A percentile compares a stretch with the other conserved stretches of the same genome.
phyloP scores from a whole-genome alignment of 1,140 invertebrate species.

The Drosophila bocqueti region DNA sequence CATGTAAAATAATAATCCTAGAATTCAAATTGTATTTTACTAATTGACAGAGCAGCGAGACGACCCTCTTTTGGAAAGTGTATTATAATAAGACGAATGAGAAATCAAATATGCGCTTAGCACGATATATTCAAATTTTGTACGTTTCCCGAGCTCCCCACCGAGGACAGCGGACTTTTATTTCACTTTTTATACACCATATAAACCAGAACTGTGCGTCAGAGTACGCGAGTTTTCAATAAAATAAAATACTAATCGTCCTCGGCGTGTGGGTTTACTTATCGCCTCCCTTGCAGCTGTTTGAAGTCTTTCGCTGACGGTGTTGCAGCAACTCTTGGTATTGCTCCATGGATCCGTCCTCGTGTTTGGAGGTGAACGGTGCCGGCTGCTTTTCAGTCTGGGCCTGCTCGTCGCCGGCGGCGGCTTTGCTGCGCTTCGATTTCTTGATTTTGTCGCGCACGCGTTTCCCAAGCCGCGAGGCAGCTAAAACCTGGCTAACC shows the following conservation, averaged over 20 bases:
- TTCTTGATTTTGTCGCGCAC: constrained; percentile 87
- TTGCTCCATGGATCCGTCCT: constrained; percentile 83
- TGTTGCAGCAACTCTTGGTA: constrained; percentile 79
- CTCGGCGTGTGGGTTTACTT: constrained; percentile 35
- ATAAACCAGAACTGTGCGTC: constrained; percentile 39
- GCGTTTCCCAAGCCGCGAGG: constrained; percentile 86
- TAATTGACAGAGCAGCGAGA: not conserved
- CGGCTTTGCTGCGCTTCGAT: constrained; percentile 83
- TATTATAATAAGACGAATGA: constrained; percentile 32
- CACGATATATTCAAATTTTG: constrained; percentile 84
- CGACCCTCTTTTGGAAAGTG: constrained; percentile 1
- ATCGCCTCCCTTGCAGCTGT: constrained; percentile 60
- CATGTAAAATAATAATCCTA: not conserved
- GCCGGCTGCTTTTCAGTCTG: constrained; percentile 24
- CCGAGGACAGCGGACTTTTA: constrained; percentile 37
- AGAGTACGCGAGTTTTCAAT: constrained; percentile 63
- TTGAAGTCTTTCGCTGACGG: constrained; percentile 73
- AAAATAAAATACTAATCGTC: constrained; percentile 35
- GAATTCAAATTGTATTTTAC: not conserved
- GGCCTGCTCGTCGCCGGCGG: constrained; percentile 28
- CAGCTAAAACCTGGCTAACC: constrained; percentile 86
- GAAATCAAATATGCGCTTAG: constrained; percentile 81
- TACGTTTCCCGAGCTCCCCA: constrained; percentile 32
- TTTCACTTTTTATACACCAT: constrained; percentile 57
- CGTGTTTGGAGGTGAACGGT: constrained; percentile 71